Evolutionary conservation across 2,888 invertebrate species (phyloP).

Genomic region (Meghimatium bilineatum): DNA sequence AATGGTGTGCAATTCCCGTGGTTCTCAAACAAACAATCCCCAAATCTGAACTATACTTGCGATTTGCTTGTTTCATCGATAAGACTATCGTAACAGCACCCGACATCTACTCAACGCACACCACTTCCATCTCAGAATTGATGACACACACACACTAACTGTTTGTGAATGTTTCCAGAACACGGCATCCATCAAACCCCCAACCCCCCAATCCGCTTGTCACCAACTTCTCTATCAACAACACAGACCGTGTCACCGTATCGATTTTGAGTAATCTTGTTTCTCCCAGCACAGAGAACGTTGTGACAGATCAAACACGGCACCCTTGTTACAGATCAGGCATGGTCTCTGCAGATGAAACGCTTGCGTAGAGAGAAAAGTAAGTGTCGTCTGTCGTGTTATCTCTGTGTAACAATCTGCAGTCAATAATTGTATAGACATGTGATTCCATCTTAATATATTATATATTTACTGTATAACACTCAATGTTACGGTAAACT

Average conservation of each 20-base stretch:
- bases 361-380: neutral
- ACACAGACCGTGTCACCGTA: neutral
- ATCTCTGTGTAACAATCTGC: too few relatives aligned
- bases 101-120: neutral
- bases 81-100: neutral
- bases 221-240: neutral
- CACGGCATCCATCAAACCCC: neutral
- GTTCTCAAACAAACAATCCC: too few relatives aligned
- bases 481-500: too few relatives aligned
- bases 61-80: neutral
- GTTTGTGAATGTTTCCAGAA: neutral
- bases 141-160: constrained; percentile 10
- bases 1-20: too few relatives aligned
- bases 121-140: neutral
- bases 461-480: too few relatives aligned
- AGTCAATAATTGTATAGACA: too few relatives aligned
- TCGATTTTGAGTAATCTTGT: neutral
- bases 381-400: too few relatives aligned
- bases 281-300: neutral
- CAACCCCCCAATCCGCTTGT: neutral
- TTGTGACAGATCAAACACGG: neutral
- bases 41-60: too few relatives aligned
- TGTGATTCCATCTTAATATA: too few relatives aligned
- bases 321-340: neutral
- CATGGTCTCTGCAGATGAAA: neutral